Base-by-base conservation (phyloP, 2,888 invertebrate species). In the Lycocerus yunnanus region DNA sequence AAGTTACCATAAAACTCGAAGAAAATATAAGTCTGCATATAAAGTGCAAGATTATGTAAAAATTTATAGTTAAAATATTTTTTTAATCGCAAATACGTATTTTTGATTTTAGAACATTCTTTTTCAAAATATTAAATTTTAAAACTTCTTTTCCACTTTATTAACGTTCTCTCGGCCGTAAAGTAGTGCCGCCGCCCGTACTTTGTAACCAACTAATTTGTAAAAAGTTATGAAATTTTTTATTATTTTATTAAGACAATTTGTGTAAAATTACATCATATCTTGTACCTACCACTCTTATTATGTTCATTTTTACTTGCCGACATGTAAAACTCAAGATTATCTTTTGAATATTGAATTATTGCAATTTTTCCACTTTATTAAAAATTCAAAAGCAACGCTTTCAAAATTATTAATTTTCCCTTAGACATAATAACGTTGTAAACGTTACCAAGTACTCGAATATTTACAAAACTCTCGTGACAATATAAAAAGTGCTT, bases 31-130 rank as follows among this genome's bases (percentile, higher is more conserved):
- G 27, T 71, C 58, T 20, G 66, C 66, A 66, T 71, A 71, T 66
- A 66, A 71, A 66, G 66, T 66, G 15, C 65, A 59, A 58, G 66
- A 66, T 71, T 71, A 71, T 71, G 66, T 66, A 66, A 59, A 66
- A 59, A 58, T 18, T 24, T 15, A n/a, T n/a, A 13, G 27, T 58
- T 10, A 15, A 16, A 58, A 68, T 68, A 58, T 58, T 68, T 68
- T 20, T 18, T 18, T 58, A 58, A 14, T 68, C 43, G 43, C 43
- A 43, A 43, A n/a, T 63, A 20, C 9, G 63, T 63, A 67, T 14
- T 58, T 68, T 58, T 20, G n/a, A 16, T 14, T 16, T n/a, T 5
- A n/a, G 15, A n/a, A 43, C 58, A 6, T 58, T 68, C 20, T 68
- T 58, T 43, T 20, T 21, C 11, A 58, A 43, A 43, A 43, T 43